Conservation (phyloP, 2,888 invertebrate genomes). For the Stegophylla sp. region DNA sequence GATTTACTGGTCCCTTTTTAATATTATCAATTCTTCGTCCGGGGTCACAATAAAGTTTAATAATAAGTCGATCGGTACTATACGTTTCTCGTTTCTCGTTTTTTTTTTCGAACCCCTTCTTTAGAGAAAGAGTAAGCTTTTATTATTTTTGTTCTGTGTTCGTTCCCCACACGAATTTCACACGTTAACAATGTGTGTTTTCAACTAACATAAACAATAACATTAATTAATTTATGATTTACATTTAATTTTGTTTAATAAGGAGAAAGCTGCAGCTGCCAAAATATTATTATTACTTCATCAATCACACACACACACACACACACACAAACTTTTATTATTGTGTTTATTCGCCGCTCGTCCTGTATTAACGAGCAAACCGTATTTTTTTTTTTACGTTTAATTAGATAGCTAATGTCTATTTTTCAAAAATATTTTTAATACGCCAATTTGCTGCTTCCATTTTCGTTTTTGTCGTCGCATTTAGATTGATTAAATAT, state of each 20-base stretch:
- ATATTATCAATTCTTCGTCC: not conserved
- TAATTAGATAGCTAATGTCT: not conserved
- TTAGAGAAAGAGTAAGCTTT: too few species aligned
- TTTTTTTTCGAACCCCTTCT: too few species aligned
- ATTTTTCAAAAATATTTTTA: not conserved
- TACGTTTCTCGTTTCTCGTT: too few species aligned
- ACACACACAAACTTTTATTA: too few species aligned
- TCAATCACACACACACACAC: too few species aligned
- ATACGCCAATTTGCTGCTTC: too few species aligned
- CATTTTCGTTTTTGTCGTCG: too few species aligned
- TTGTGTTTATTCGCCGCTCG: not conserved
- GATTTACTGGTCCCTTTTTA: constrained; percentile 25
- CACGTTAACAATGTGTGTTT: not conserved
- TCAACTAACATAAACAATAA: not conserved
- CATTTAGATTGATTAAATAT: too few species aligned
- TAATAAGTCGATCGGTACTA: not conserved
- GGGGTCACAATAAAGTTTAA: not conserved
- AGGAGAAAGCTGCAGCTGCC: not conserved
- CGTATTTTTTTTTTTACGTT: not conserved
- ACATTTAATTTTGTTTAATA: not conserved
- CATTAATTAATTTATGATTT: not conserved
- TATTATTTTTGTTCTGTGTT: too few species aligned
- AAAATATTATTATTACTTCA: not conserved
- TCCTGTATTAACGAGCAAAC: not conserved
- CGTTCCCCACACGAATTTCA: not conserved